A percentile compares a stretch with the other conserved stretches of the same genome.
phyloP scores from a whole-genome alignment of 2,888 invertebrate species.

The Nowickia ferox region DNA sequence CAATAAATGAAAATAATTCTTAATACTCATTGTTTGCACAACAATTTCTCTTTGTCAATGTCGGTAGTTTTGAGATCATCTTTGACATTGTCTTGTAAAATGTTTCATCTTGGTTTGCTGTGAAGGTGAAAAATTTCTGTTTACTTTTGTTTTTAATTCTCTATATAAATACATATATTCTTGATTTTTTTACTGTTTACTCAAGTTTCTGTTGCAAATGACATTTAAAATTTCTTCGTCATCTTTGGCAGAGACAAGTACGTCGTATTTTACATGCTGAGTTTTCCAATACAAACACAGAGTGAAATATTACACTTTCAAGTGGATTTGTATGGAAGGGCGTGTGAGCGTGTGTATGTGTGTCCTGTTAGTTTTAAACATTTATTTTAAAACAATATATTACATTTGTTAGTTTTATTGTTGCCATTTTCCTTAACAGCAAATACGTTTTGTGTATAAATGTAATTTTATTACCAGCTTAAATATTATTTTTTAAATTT shows the following conservation, averaged over 20 bases:
- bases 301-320: neutral
- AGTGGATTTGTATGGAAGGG: neutral
- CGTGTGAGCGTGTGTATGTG: neutral
- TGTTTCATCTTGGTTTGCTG: slow-evolving; percentile 54
- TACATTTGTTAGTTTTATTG: slow-evolving; percentile 13
- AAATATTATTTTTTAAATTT: neutral
- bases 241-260: slow-evolving; percentile 26
- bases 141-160: slow-evolving; percentile 19
- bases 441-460: neutral
- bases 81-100: slow-evolving; percentile 66
- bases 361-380: neutral
- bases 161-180: neutral
- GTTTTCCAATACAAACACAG: neutral
- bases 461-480: slow-evolving; percentile 10
- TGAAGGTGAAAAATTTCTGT: slow-evolving; percentile 58
- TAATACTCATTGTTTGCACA: slow-evolving; percentile 59
- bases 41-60: slow-evolving; percentile 63
- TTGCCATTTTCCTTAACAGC: neutral
- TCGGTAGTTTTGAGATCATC: slow-evolving; percentile 66
- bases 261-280: slow-evolving; percentile 32
- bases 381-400: slow-evolving; percentile 41
- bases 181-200: neutral
- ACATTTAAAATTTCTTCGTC: slow-evolving; percentile 7
- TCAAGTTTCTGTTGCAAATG: slow-evolving; percentile 6
- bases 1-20: slow-evolving; percentile 45